Conservation (phyloP, 2,888 invertebrate species). For the Balanococcus diminutus region DNA sequence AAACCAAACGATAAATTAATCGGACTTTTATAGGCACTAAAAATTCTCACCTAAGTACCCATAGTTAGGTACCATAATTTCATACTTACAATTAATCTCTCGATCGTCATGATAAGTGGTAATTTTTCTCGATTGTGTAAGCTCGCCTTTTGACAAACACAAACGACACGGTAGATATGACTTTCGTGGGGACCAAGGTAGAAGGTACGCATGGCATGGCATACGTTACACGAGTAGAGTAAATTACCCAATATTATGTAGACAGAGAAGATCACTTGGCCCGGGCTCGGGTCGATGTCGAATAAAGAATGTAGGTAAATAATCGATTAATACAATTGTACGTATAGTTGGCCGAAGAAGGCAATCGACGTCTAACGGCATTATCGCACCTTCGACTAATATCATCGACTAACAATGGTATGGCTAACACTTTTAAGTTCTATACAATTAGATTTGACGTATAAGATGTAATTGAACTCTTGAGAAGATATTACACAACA, state of each 20-base stretch:
- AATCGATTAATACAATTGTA: slow-evolving; percentile 16
- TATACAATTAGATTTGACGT: slow-evolving; percentile 1
- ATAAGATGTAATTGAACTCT: neutral
- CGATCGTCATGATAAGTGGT: neutral
- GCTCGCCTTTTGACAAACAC: neutral
- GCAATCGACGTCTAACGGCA: neutral
- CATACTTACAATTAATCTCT: neutral
- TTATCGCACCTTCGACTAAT: neutral
- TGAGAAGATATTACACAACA: neutral
- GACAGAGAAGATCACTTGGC: neutral
- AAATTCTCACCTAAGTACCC: neutral
- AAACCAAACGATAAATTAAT: neutral
- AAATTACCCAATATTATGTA: neutral
- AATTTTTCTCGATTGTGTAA: neutral
- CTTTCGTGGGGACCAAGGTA: neutral
- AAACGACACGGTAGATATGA: neutral
- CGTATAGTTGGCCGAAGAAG: neutral
- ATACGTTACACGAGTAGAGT: neutral
- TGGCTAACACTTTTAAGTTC: neutral
- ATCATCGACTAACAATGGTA: neutral
- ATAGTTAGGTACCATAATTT: neutral
- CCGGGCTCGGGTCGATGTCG: neutral
- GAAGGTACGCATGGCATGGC: neutral
- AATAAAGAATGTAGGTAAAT: slow-evolving; percentile 22
- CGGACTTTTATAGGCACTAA: neutral